Percentiles rank a stretch among this genome's conserved stretches.
These are phyloP conservation scores for Stigmatopora argus DNA, from an alignment of 2,113 vertebrate species.

Conservation along the genomic window DNA sequence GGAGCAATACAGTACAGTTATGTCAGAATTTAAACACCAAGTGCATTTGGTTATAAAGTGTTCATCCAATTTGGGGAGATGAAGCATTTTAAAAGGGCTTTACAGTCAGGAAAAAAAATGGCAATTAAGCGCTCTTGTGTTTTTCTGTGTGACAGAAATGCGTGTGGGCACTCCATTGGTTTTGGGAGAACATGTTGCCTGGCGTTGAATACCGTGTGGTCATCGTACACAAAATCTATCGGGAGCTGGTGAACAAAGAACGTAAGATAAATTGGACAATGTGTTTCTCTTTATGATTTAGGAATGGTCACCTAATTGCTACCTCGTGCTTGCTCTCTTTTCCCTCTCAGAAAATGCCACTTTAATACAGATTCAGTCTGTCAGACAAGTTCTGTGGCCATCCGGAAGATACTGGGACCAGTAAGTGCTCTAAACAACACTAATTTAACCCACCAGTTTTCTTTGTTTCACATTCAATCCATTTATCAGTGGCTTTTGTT, in stretches of 20 bases:
- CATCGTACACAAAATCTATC: conserved; percentile 18
- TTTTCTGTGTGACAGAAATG: conserved; percentile 32
- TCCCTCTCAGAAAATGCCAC: not conserved
- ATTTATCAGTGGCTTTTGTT: not conserved
- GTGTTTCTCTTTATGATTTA: not conserved
- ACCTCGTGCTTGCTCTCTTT: not conserved
- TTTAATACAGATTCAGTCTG: too few species aligned
- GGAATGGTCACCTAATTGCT: not conserved
- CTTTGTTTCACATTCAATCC: not conserved
- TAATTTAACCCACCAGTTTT: not conserved
- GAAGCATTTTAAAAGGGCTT: not conserved
- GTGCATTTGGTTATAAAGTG: too few species aligned
- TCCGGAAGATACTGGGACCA: not conserved
- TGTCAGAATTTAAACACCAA: too few species aligned
- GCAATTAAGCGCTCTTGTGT: not conserved
- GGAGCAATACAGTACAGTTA: too few species aligned
- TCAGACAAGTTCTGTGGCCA: not conserved
- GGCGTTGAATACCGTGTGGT: not conserved
- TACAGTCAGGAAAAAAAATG: not conserved
- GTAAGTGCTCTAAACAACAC: not conserved
- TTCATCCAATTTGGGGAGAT: not conserved
- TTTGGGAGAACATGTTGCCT: conserved; percentile 34
- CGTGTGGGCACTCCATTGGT: conserved; percentile 49
- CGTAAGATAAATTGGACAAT: conserved; percentile 18
- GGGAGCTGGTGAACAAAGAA: conserved; percentile 21